Base-by-base conservation (phyloP, 2,888 invertebrate genomes). In the Plagodis dolabraria region DNA sequence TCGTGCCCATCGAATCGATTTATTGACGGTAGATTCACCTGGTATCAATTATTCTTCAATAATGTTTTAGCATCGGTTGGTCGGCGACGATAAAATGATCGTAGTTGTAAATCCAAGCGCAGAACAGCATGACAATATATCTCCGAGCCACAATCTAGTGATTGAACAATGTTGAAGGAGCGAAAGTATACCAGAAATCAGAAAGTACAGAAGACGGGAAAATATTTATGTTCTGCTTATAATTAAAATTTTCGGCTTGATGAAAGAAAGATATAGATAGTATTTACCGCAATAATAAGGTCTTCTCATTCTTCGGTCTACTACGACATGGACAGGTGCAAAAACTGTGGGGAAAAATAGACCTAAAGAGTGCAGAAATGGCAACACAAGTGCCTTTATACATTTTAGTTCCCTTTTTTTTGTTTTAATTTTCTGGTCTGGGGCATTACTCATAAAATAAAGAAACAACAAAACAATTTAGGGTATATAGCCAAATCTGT, bases 261-360 rank as follows among this genome's bases (percentile, higher is more conserved):
- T 62, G 51, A 62, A 48, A 54, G 52, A 57, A 62, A 62, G 47
- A 58, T 54, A 62, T 57, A 58, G 57, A 62, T 57, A 47, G 55
- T 59, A 59, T 50, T 63, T 63, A 59, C 59, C 56, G 42, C 46
- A 40, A 43, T 59, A 57, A 54, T 58, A 56, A 49, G 58, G 58
- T 58, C 60, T 52, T 53, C 60, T 56, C 60, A 61, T 56, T 61
- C 60, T 61, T 61, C 60, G 56, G 60, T 61, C 56, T 57, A 61
- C 60, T 42, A 61, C 60, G 52, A 61, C 60, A 61, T 61, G 60
- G 60, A 61, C 60, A 36, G 60, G 60, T 49, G 60, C 60, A 61
- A 56, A 61, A 61, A 53, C 60, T 61, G 60, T 61, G 60, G 60
- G 60, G 60, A 53, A 61, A 61, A 61, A 61, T 35, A 60, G 33